Evolutionary conservation across 2,888 invertebrate genomes (phyloP).

Genomic region (Lochmaea crataegi): DNA sequence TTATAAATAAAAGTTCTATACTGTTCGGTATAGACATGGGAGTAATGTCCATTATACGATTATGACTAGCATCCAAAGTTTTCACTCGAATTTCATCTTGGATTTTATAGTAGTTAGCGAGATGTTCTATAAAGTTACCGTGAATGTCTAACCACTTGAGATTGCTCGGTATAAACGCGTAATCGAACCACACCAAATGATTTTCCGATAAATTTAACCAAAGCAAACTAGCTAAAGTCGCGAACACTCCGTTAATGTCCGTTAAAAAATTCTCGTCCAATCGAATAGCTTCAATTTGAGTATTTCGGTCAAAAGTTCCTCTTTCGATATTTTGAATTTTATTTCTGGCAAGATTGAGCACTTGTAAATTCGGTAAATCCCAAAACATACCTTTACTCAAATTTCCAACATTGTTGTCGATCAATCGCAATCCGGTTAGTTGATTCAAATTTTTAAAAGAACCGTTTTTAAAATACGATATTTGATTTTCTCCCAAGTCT

Average conservation of each 20-base stretch:
- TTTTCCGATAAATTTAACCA: slow-evolving; percentile 92
- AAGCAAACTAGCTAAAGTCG: slow-evolving; percentile 83
- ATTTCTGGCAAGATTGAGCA: slow-evolving; percentile 90
- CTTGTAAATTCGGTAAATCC: slow-evolving; percentile 85
- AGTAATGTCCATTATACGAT: slow-evolving; percentile 84
- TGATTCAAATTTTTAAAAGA: slow-evolving; percentile 88
- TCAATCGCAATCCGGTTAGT: slow-evolving; percentile 86
- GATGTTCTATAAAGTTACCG: slow-evolving; percentile 87
- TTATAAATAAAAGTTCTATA: slow-evolving; percentile 88
- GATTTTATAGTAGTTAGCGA: slow-evolving; percentile 89
- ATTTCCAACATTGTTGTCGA: slow-evolving; percentile 91
- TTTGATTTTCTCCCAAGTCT: slow-evolving; percentile 92
- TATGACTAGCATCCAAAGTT: slow-evolving; percentile 90
- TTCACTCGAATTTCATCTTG: slow-evolving; percentile 84
- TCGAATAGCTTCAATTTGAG: slow-evolving; percentile 85
- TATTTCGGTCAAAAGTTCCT: slow-evolving; percentile 84
- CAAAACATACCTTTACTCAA: slow-evolving; percentile 87
- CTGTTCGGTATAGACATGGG: slow-evolving; percentile 90
- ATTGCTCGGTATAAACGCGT: slow-evolving; percentile 90
- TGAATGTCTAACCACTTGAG: slow-evolving; percentile 92
- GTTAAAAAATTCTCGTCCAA: slow-evolving; percentile 89
- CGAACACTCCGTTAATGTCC: slow-evolving; percentile 90
- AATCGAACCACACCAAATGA: slow-evolving; percentile 93
- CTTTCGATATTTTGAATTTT: slow-evolving; percentile 87
- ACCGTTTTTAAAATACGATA: slow-evolving; percentile 84